Conservation (phyloP, 2,888 invertebrate species). For the Theodoxus fluviatilis region DNA sequence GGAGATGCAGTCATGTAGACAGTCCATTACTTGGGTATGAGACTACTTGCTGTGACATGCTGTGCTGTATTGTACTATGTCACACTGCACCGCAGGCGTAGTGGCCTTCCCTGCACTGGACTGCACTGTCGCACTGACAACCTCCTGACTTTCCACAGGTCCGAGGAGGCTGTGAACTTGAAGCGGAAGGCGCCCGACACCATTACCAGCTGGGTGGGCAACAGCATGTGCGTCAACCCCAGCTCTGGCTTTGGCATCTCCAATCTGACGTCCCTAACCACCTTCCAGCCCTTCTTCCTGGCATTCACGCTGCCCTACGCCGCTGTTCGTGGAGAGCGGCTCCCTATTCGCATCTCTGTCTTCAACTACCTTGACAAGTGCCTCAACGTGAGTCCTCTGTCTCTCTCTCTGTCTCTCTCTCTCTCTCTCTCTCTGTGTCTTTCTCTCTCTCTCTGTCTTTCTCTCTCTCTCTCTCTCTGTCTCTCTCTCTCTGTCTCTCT, state of each 20-base stretch:
- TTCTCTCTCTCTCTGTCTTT: too few species aligned
- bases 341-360: slow-evolving; percentile 74
- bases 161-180: slow-evolving; percentile 37
- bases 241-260: slow-evolving; percentile 69
- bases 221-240: slow-evolving; percentile 70
- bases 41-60: too few species aligned
- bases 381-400: slow-evolving; percentile 71
- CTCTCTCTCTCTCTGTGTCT: background rate
- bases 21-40: too few species aligned
- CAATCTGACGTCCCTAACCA: slow-evolving; percentile 66
- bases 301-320: slow-evolving; percentile 76
- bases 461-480: too few species aligned
- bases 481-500: too few species aligned
- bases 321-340: slow-evolving; percentile 74
- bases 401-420: background rate
- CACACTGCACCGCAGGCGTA: background rate
- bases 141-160: slow-evolving; percentile 34
- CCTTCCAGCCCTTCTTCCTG: slow-evolving; percentile 79
- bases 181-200: slow-evolving; percentile 69
- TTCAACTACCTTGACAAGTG: slow-evolving; percentile 78
- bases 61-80: too few species aligned
- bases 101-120: background rate
- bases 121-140: background rate
- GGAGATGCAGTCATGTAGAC: too few species aligned
- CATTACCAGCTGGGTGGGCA: slow-evolving; percentile 73